Conservation (phyloP, 2,113 vertebrate species). For the Calyptomena viridis region DNA sequence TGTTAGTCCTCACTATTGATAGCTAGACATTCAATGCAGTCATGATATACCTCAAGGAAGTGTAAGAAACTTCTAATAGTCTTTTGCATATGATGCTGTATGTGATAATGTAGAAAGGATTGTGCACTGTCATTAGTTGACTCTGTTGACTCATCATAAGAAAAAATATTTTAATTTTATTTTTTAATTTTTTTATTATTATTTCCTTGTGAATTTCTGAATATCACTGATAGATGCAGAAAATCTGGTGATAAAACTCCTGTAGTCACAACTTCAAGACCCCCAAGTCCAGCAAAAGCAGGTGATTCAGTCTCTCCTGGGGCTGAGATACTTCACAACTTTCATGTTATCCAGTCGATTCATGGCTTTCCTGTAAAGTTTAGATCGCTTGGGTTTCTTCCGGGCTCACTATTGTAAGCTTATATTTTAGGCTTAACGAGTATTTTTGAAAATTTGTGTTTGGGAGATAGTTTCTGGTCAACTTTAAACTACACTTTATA, state of each 20-base stretch:
- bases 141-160: background rate
- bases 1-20: background rate
- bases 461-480: background rate
- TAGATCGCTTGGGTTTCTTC: background rate
- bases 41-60: background rate
- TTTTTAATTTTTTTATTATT: background rate
- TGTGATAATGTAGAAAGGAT: background rate
- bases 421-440: background rate
- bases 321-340: background rate
- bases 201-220: background rate
- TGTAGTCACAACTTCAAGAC: background rate
- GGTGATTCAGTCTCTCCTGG: background rate
- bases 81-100: background rate
- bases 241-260: background rate
- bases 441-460: background rate
- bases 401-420: background rate
- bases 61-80: background rate
- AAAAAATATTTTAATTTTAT: background rate
- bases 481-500: background rate
- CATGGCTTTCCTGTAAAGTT: background rate
- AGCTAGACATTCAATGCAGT: background rate
- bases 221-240: background rate
- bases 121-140: background rate
- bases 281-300: background rate
- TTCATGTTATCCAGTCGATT: background rate